These are phyloP conservation scores for Cacoxenus indagator DNA, from an alignment of 2,888 invertebrate genomes.

Conservation along the genomic window DNA sequence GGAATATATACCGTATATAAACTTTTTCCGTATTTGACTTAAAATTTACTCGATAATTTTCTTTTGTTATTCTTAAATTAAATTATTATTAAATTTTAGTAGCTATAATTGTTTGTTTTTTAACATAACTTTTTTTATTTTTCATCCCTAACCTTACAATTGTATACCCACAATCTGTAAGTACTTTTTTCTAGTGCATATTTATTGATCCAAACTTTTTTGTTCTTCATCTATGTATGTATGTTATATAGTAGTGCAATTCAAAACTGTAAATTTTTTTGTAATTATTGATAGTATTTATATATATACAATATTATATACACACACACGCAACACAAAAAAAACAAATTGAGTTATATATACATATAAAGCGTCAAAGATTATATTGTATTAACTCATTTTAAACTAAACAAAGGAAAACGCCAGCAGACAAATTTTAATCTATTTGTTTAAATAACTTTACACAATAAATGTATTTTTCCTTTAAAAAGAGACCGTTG, in stretches of 20 bases:
- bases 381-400: slow-evolving; percentile 36
- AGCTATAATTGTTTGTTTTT: too few species aligned
- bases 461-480: slow-evolving; percentile 64
- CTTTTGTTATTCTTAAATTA: too few species aligned
- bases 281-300: slow-evolving; percentile 57
- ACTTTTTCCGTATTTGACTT: too few species aligned
- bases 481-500: slow-evolving; percentile 53
- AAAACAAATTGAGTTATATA: slow-evolving; percentile 17
- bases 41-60: too few species aligned
- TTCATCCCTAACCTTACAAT: too few species aligned
- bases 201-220: neutral
- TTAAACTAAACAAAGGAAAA: slow-evolving; percentile 27
- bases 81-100: too few species aligned
- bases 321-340: neutral
- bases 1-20: too few species aligned
- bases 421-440: slow-evolving; percentile 41
- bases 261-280: slow-evolving; percentile 62
- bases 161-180: too few species aligned
- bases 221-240: slow-evolving; percentile 21
- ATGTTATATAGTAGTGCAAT: slow-evolving; percentile 2
- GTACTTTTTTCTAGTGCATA: neutral
- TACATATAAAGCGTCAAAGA: slow-evolving; percentile 19
- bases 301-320: neutral
- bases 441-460: slow-evolving; percentile 40
- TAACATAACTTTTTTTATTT: too few species aligned